Conservation (phyloP, 2,888 invertebrate species). For the Gymnosoma rotundatum region DNA sequence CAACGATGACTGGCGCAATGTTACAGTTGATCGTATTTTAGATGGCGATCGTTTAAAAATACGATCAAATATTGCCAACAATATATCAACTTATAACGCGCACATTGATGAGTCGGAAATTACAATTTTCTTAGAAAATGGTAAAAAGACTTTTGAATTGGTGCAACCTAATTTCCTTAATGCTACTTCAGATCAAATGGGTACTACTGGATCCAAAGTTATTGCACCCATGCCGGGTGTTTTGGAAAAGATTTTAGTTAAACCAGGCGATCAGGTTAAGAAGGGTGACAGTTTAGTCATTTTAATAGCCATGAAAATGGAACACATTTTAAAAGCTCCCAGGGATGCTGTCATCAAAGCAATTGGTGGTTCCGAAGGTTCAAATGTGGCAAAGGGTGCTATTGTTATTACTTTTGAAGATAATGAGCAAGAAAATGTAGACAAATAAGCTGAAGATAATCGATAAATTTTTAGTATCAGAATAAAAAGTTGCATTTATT, state of each 20-base stretch:
- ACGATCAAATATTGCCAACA: slow-evolving; percentile 84
- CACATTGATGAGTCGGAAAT: slow-evolving; percentile 84
- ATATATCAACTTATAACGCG: slow-evolving; percentile 84
- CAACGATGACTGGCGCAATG: slow-evolving; percentile 84
- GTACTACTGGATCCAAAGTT: slow-evolving; percentile 84
- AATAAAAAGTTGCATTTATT: slow-evolving; percentile 63
- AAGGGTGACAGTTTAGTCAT: slow-evolving; percentile 95
- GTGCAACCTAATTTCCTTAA: slow-evolving; percentile 85
- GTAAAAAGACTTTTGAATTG: slow-evolving; percentile 86
- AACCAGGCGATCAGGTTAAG: slow-evolving; percentile 90
- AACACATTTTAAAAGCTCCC: slow-evolving; percentile 95
- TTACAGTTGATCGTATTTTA: slow-evolving; percentile 82
- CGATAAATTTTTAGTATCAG: slow-evolving; percentile 69
- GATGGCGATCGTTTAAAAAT: slow-evolving; percentile 82
- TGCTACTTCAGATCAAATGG: slow-evolving; percentile 79
- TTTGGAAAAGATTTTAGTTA: slow-evolving; percentile 94
- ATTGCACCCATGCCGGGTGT: slow-evolving; percentile 98
- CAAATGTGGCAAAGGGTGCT: slow-evolving; percentile 91
- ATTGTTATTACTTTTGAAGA: slow-evolving; percentile 85
- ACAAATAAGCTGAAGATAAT: neutral
- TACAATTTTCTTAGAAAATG: slow-evolving; percentile 87
- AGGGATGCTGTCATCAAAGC: slow-evolving; percentile 89
- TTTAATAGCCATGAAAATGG: slow-evolving; percentile 98
- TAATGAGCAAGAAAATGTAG: slow-evolving; percentile 66
- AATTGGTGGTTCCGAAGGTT: slow-evolving; percentile 88